Conservation (phyloP, 1,140 invertebrate genomes). For the Pararge aegeria region DNA sequence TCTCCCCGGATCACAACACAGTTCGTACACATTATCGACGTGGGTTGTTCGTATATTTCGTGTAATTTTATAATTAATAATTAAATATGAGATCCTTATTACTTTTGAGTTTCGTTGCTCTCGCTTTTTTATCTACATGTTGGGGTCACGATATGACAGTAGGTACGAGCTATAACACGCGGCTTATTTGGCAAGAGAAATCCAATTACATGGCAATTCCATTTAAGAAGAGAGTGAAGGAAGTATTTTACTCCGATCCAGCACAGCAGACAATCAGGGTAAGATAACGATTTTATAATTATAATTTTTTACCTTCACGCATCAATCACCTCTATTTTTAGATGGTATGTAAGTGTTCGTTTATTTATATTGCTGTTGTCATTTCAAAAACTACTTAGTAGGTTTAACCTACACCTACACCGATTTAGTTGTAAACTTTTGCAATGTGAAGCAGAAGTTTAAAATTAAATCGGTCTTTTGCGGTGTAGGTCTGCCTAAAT, state of each 20-base stretch:
- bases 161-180: constrained; percentile 49
- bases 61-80: neutral
- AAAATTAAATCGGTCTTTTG: too few relatives aligned
- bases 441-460: too few relatives aligned
- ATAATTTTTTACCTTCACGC: too few relatives aligned
- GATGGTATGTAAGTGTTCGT: too few relatives aligned
- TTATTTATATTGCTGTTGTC: too few relatives aligned
- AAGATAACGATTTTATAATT: constrained; percentile 17
- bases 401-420: too few relatives aligned
- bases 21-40: neutral
- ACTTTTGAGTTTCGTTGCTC: constrained; percentile 37
- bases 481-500: too few relatives aligned
- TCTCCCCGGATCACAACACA: neutral
- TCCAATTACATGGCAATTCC: constrained; percentile 54
- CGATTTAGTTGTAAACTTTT: too few relatives aligned
- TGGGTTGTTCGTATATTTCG: neutral
- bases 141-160: constrained; percentile 46
- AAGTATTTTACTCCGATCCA: constrained; percentile 56
- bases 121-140: constrained; percentile 43
- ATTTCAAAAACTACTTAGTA: too few relatives aligned
- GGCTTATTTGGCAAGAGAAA: constrained; percentile 52
- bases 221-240: constrained; percentile 62
- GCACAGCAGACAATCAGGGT: constrained; percentile 55
- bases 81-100: constrained; percentile 43
- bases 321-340: too few relatives aligned